Conservation (phyloP, 2,888 invertebrate species). For the Furcula furcula region DNA sequence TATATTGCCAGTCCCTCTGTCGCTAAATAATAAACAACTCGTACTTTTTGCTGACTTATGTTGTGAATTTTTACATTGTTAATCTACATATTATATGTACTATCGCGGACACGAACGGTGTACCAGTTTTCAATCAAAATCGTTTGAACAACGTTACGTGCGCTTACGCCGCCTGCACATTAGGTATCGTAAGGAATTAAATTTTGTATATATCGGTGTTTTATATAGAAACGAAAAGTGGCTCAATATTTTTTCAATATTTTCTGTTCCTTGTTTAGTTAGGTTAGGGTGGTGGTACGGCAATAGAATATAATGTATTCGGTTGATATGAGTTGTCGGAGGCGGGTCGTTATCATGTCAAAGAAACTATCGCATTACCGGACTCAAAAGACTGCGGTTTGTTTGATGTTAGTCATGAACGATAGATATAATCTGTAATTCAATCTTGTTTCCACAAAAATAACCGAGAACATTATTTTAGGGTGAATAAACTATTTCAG, state of each 20-base stretch:
- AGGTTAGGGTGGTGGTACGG: constrained; percentile 39
- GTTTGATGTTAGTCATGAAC: constrained; percentile 63
- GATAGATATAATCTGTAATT: constrained; percentile 45
- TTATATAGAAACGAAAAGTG: constrained; percentile 3
- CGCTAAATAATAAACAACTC: constrained; percentile 19
- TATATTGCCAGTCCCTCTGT: constrained; percentile 22
- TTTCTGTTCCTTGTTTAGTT: constrained; percentile 36
- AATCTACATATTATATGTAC: too few relatives aligned
- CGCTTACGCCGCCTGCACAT: too few relatives aligned
- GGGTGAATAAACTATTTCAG: constrained; percentile 1
- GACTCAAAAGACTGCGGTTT: constrained; percentile 71
- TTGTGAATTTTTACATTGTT: not conserved
- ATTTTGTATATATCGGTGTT: too few relatives aligned
- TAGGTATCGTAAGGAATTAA: too few relatives aligned
- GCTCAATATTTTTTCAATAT: constrained; percentile 53
- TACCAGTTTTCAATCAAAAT: too few relatives aligned
- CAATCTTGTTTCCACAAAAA: constrained; percentile 27
- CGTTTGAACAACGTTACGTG: too few relatives aligned
- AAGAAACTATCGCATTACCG: constrained; percentile 77
- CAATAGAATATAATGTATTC: constrained; percentile 69
- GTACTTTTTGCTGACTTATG: constrained; percentile 7
- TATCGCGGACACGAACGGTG: too few relatives aligned
- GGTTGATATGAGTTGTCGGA: constrained; percentile 55
- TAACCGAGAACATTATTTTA: not conserved
- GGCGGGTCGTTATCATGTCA: constrained; percentile 76